These are phyloP conservation scores for Panthera uncia DNA, from an alignment of 2,113 vertebrate genomes.

Conservation along the genomic window DNA sequence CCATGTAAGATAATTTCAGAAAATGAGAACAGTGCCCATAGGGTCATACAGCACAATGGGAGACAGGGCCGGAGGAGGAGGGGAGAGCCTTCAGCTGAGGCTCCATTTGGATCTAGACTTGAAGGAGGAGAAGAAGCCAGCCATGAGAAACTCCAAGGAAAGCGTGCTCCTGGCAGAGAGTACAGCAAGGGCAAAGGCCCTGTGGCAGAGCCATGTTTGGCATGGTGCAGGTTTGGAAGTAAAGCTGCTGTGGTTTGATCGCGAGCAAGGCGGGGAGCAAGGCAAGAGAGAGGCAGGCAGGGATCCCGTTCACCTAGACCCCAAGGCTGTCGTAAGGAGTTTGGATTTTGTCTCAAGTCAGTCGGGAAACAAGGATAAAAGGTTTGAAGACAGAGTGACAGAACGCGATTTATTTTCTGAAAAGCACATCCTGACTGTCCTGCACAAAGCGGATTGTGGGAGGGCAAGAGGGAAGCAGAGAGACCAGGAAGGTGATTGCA, in stretches of 20 bases:
- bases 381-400: background rate
- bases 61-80: background rate
- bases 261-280: rapidly evolving
- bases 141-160: background rate
- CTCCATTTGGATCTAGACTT: background rate
- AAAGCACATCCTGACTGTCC: rapidly evolving
- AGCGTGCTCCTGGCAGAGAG: background rate
- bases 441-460: rapidly evolving
- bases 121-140: background rate
- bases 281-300: background rate
- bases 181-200: background rate
- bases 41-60: rapidly evolving
- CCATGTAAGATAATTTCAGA: background rate
- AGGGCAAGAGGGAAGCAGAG: background rate
- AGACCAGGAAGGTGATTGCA: background rate
- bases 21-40: rapidly evolving
- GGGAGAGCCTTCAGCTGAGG: background rate
- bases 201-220: background rate
- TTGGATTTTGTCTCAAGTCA: background rate
- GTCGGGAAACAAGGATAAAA: background rate
- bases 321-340: rapidly evolving
- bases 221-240: rapidly evolving
- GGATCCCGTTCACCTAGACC: rapidly evolving
- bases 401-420: background rate
- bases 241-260: rapidly evolving